Conservation (phyloP, 2,888 invertebrate genomes). For the Drosophila macrospina region DNA sequence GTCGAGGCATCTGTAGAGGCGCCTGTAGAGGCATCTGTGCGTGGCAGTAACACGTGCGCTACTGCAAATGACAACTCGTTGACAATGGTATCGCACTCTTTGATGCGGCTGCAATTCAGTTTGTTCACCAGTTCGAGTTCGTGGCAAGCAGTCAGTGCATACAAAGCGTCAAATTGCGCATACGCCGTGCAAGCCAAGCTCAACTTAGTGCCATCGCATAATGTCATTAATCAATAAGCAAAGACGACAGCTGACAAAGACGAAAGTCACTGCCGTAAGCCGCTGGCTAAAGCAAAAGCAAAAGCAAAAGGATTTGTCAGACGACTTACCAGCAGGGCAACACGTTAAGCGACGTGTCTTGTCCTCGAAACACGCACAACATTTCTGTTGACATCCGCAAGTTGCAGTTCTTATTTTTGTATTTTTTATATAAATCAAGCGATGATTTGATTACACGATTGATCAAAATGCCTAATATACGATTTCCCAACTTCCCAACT, state of each 20-base stretch:
- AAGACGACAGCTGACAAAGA: conserved; percentile 30
- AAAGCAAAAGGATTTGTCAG: conserved; percentile 47
- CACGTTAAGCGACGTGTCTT: conserved; percentile 32
- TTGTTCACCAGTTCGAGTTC: conserved; percentile 22
- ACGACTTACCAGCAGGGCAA: conserved; percentile 29
- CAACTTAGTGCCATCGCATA: conserved; percentile 22
- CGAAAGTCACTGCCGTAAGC: conserved; percentile 39
- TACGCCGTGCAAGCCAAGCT: conserved; percentile 45
- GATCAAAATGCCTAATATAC: conserved; percentile 24
- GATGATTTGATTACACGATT: conserved; percentile 61
- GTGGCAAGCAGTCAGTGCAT: conserved; percentile 39
- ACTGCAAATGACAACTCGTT: conserved; percentile 46
- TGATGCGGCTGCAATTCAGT: conserved; percentile 43
- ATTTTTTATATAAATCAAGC: conserved; percentile 32
- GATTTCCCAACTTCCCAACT: conserved; percentile 5
- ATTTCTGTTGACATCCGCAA: conserved; percentile 28
- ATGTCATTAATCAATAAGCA: conserved; percentile 65
- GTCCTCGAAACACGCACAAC: background rate
- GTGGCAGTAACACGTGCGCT: conserved; percentile 36
- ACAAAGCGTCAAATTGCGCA: conserved; percentile 49
- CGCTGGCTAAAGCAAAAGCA: conserved; percentile 14
- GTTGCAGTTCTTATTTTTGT: conserved; percentile 13
- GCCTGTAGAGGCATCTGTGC: conserved; percentile 22
- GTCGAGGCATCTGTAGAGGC: too few species aligned
- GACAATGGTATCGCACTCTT: conserved; percentile 24